Base-by-base conservation (phyloP, 2,888 invertebrate species). In the Drosophila picticornis region DNA sequence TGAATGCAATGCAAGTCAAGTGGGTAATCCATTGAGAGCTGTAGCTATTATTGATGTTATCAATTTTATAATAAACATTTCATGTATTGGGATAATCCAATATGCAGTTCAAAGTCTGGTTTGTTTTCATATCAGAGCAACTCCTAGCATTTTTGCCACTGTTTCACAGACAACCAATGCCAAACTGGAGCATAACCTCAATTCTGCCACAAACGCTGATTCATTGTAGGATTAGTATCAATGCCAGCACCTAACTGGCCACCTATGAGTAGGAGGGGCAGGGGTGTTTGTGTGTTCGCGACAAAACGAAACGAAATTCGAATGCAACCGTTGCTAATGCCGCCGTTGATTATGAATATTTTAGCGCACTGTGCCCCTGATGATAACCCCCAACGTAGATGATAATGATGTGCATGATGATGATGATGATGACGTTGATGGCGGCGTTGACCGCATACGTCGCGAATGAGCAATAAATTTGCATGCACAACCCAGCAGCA, bases 301-400 rank as follows among this genome's bases (percentile, higher is more conserved):
- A 69, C 64, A 58, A 72, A 72, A 61, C 58, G 57, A 69, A 76
- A 67, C 71, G 58, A 66, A 75, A 63, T 76, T 71, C 71, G 65
- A 84, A 58, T 57, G 69, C 79, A 70, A 61, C 57, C 66, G 53
- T 78, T 70, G 72, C 82, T 82, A 87, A 87, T 82, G 74, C 81
- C 69, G 61, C 77, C 77, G 76, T 82, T 83, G 79, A 86, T 86
- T 86, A 87, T 87, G 88, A 87, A 88, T 86, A 88, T 86, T 86
- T 86, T 75, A 86, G 68, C 65, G 69, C 55, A 58, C 63, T 66
- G 57, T 69, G 60, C 36, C 40, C 43, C 43, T 43, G 56, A 52
- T 65, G 71, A 83, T 76, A 59, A 78, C 61, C 60, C 50, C 25
- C 36, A 25, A 46, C 25, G n/a, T 13, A 1, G 9, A 66, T 76